phyloP scores from a whole-genome alignment of 2,113 vertebrate genomes.

The Nesospiza acunhae region DNA sequence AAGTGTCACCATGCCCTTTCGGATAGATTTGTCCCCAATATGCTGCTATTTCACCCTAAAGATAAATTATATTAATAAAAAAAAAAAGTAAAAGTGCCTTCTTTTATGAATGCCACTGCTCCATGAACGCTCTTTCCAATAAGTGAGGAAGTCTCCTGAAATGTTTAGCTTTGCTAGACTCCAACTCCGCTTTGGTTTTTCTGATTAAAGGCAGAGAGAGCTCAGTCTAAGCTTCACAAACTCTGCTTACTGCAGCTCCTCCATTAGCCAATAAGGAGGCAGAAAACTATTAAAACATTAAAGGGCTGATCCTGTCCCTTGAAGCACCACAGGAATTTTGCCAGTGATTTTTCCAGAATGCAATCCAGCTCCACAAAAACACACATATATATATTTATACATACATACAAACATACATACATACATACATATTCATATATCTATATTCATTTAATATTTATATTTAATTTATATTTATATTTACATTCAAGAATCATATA shows the following conservation, averaged over 20 bases:
- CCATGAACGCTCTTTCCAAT: neutral
- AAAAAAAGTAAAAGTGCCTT: neutral
- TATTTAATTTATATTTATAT: neutral
- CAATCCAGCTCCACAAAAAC: neutral
- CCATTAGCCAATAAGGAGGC: slow-evolving; percentile 50
- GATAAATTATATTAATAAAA: neutral
- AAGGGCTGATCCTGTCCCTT: neutral
- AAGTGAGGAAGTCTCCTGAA: neutral
- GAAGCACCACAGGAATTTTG: neutral
- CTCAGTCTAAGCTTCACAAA: slow-evolving; percentile 28
- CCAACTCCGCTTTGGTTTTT: neutral
- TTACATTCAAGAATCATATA: too few species aligned
- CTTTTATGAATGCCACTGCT: neutral
- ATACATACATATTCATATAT: too few species aligned
- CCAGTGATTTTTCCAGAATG: slow-evolving; percentile 28
- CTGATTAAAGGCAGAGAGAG: neutral
- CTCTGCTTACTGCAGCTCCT: slow-evolving; percentile 23
- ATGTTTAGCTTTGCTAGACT: neutral
- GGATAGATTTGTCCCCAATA: neutral
- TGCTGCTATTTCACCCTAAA: neutral
- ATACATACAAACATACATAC: too few species aligned
- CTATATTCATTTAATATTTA: neutral
- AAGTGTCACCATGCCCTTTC: neutral
- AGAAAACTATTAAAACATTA: slow-evolving; percentile 34
- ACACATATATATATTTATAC: neutral